Percentiles rank a stretch among this genome's conserved stretches.
These are phyloP conservation scores for Habrosyne pyritoides DNA, from an alignment of 2,888 invertebrate species.

Conservation along the genomic window DNA sequence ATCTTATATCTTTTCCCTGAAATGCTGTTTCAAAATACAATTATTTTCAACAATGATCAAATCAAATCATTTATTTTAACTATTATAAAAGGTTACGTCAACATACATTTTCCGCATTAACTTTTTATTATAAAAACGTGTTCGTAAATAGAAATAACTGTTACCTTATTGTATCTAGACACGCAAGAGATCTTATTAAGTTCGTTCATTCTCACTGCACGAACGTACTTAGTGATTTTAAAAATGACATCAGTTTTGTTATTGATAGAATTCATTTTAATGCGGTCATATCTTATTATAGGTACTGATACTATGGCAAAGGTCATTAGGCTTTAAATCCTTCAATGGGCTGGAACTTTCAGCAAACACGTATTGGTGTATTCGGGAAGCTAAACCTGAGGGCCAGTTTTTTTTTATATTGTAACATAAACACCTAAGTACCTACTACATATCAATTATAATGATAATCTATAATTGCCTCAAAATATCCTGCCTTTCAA, in stretches of 20 bases:
- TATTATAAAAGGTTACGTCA: not conserved
- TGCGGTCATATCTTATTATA: too few species aligned
- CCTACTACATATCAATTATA: too few species aligned
- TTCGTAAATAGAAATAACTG: not conserved
- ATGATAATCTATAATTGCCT: too few species aligned
- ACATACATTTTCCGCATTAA: not conserved
- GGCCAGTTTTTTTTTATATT: too few species aligned
- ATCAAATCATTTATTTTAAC: not conserved
- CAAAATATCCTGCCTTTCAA: too few species aligned
- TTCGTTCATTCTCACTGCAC: not conserved
- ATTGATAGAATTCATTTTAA: too few species aligned
- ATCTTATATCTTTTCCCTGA: not conserved
- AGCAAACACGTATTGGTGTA: too few species aligned
- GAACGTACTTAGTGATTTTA: not conserved
- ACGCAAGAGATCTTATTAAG: not conserved
- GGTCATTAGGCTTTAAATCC: too few species aligned
- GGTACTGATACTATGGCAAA: too few species aligned
- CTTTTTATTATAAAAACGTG: conserved; percentile 1
- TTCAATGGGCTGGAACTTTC: too few species aligned
- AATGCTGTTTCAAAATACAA: not conserved
- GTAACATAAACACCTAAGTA: too few species aligned
- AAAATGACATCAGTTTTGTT: not conserved
- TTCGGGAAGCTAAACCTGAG: too few species aligned
- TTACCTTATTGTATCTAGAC: not conserved
- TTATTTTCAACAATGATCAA: not conserved